Conservation (phyloP, 2,888 invertebrate genomes). For the Nomada fabriciana region DNA sequence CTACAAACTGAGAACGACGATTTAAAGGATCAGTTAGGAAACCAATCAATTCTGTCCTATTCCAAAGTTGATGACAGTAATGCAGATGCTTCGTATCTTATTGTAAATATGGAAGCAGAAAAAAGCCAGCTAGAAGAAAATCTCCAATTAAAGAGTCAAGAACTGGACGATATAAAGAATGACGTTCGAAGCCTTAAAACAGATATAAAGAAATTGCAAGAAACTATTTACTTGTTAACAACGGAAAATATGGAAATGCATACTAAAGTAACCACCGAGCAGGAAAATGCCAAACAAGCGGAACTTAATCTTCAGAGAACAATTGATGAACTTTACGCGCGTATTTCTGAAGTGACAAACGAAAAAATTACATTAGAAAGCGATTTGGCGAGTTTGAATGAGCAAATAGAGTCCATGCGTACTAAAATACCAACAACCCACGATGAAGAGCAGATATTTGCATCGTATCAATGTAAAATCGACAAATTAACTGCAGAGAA, state of each 20-base stretch:
- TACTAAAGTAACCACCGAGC: conserved; percentile 72
- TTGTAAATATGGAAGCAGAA: conserved; percentile 60
- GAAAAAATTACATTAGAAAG: conserved; percentile 70
- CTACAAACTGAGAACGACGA: conserved; percentile 29
- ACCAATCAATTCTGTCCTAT: conserved; percentile 15
- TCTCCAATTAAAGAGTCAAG: conserved; percentile 73
- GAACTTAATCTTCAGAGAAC: conserved; percentile 65
- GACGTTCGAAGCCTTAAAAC: conserved; percentile 75
- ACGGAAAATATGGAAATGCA: conserved; percentile 78
- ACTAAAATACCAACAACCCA: conserved; percentile 33
- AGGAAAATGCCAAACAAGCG: conserved; percentile 61
- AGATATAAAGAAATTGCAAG: conserved; percentile 74
- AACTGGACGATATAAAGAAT: conserved; percentile 76
- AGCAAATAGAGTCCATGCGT: conserved; percentile 61
- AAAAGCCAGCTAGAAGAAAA: conserved; percentile 71
- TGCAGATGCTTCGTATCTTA: conserved; percentile 32
- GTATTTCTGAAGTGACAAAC: conserved; percentile 66
- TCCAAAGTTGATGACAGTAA: conserved; percentile 25
- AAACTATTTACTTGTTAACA: conserved; percentile 75
- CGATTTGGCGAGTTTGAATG: conserved; percentile 57
- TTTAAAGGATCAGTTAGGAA: conserved; percentile 4
- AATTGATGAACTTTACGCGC: conserved; percentile 70
- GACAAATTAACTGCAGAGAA: conserved; percentile 73
- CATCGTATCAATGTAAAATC: conserved; percentile 68
- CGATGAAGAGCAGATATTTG: conserved; percentile 60